These are phyloP conservation scores for Metellina segmentata DNA, from an alignment of 2,888 invertebrate species.

Conservation along the genomic window DNA sequence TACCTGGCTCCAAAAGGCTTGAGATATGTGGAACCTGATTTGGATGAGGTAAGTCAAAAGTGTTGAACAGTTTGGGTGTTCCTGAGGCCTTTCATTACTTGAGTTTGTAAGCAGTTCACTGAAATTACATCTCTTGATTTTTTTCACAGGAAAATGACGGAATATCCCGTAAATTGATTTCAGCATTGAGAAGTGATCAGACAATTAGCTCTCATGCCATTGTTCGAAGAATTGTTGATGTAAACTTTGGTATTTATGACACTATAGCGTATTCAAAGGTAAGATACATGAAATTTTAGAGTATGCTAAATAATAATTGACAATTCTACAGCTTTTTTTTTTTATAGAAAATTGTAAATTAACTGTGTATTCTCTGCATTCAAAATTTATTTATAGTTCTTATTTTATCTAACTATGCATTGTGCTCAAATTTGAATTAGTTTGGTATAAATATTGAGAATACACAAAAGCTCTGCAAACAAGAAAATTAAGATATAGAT, in stretches of 20 bases:
- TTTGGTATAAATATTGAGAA: too few relatives aligned
- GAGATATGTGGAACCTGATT: slow-evolving; percentile 23
- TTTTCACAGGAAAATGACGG: background rate
- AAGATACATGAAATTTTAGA: background rate
- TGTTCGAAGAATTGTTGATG: slow-evolving; percentile 79
- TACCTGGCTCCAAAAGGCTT: slow-evolving; percentile 56
- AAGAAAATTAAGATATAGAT: too few relatives aligned
- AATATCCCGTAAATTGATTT: background rate
- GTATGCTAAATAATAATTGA: too few relatives aligned
- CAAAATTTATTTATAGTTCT: background rate
- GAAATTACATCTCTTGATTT: background rate
- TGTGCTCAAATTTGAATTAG: too few relatives aligned
- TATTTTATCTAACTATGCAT: too few relatives aligned
- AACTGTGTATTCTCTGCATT: too few relatives aligned
- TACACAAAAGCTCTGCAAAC: too few relatives aligned
- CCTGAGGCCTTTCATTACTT: background rate
- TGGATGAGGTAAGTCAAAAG: slow-evolving; percentile 31
- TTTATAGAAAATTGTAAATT: too few relatives aligned
- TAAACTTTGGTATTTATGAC: slow-evolving; percentile 80
- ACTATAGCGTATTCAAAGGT: slow-evolving; percentile 80
- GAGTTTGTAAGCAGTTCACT: background rate
- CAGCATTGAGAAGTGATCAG: slow-evolving; percentile 78
- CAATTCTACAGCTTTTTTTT: background rate
- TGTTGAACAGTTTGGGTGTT: background rate
- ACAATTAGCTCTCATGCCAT: slow-evolving; percentile 79